phyloP scores from a whole-genome alignment of 2,797 vertebrate species.

The Trematomus bernacchii region DNA sequence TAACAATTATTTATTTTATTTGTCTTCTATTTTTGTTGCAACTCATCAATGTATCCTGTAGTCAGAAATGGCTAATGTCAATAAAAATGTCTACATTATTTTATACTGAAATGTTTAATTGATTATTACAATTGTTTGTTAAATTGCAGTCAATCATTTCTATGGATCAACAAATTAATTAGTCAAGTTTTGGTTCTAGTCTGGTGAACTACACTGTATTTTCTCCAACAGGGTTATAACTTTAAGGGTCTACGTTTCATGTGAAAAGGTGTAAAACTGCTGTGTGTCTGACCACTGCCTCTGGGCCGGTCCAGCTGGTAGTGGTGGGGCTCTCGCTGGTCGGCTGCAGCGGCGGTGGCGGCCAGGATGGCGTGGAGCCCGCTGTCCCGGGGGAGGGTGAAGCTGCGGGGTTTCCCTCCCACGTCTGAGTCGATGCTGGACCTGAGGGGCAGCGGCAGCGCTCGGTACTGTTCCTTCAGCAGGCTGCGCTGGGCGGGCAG shows the following conservation, averaged over 20 bases:
- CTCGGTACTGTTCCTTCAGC: conserved; percentile 92
- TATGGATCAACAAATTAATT: background rate
- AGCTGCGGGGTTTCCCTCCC: conserved; percentile 94
- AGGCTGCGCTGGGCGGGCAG: conserved; percentile 94
- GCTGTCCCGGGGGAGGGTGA: conserved; percentile 96
- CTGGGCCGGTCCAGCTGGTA: conserved; percentile 88
- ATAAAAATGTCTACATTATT: background rate
- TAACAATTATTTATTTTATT: background rate
- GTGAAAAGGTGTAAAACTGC: conserved; percentile 10
- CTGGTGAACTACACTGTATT: background rate
- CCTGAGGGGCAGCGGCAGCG: conserved; percentile 87
- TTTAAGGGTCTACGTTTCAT: background rate
- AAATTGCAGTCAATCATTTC: background rate
- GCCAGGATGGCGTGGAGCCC: conserved; percentile 95
- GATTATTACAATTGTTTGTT: background rate
- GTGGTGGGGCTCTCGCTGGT: conserved; percentile 85
- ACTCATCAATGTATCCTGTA: background rate
- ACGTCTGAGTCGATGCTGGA: conserved; percentile 72
- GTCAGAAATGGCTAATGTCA: background rate
- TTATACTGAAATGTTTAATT: background rate
- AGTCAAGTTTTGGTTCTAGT: background rate
- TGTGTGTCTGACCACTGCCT: conserved; percentile 80
- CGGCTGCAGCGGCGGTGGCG: conserved; percentile 84
- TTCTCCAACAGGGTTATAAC: background rate
- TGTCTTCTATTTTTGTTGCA: background rate